Percentiles rank a stretch among this genome's conserved stretches.
These are phyloP conservation scores for Bombus cullumanus DNA, from an alignment of 1,140 invertebrate species.

Conservation along the genomic window DNA sequence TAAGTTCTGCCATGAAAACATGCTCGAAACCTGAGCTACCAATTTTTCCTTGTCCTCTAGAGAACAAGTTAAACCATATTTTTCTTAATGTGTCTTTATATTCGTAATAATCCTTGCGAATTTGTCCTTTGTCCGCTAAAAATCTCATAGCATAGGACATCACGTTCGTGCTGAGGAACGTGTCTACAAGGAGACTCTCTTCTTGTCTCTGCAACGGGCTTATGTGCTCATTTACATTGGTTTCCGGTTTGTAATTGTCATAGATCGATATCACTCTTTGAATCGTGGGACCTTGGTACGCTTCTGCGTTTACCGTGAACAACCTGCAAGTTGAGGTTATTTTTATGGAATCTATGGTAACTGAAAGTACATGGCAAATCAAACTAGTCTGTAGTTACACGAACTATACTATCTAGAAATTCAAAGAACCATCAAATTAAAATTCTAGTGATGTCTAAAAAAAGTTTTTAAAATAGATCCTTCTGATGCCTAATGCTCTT, in stretches of 20 bases:
- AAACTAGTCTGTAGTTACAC: too few species aligned
- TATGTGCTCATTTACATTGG: conserved; percentile 89
- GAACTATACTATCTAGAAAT: not conserved
- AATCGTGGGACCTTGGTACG: conserved; percentile 86
- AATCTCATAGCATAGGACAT: conserved; percentile 86
- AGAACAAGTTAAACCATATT: conserved; percentile 93
- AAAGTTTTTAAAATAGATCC: too few species aligned
- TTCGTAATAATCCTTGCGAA: conserved; percentile 79
- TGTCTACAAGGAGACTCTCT: conserved; percentile 85
- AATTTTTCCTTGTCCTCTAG: conserved; percentile 88
- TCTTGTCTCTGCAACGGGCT: conserved; percentile 86
- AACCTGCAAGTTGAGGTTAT: conserved; percentile 82
- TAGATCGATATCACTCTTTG: conserved; percentile 87
- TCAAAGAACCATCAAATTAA: not conserved
- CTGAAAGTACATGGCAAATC: too few species aligned
- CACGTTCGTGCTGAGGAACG: conserved; percentile 85
- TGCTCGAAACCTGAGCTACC: conserved; percentile 94
- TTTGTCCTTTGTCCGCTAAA: conserved; percentile 83
- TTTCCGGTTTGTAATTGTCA: conserved; percentile 91
- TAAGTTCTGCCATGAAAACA: conserved; percentile 92
- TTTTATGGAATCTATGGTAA: not conserved
- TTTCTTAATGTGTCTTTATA: conserved; percentile 89
- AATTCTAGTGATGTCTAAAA: too few species aligned
- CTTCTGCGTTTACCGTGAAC: conserved; percentile 84
- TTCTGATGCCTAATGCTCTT: too few species aligned